These are phyloP conservation scores for Lepus oiostolus DNA, from an alignment of 2,797 vertebrate species.

Conservation along the genomic window DNA sequence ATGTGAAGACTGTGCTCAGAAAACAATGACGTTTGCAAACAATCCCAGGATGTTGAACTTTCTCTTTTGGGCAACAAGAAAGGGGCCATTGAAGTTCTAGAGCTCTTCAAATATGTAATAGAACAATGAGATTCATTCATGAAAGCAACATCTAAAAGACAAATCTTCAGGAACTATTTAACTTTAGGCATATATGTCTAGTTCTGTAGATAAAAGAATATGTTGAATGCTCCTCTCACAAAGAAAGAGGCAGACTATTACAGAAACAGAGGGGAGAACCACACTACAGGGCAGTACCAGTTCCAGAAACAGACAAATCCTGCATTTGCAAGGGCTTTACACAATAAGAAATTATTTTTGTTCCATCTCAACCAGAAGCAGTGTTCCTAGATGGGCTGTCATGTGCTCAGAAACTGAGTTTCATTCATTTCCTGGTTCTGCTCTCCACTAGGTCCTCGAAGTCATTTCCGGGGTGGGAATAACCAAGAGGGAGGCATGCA, in stretches of 20 bases:
- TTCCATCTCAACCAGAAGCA: background rate
- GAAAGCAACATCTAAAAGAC: conserved; percentile 5
- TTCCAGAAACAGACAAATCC: background rate
- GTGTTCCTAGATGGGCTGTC: background rate
- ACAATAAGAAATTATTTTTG: background rate
- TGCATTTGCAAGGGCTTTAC: background rate
- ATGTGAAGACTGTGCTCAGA: too few species aligned
- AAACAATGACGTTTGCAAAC: background rate
- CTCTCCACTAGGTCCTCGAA: background rate
- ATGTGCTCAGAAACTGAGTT: background rate
- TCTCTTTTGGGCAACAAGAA: background rate
- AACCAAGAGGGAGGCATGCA: background rate
- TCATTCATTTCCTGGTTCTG: background rate
- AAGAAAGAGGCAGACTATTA: background rate
- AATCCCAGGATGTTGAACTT: background rate
- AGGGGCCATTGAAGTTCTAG: background rate
- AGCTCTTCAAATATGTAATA: conserved; percentile 29
- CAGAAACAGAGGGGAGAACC: background rate
- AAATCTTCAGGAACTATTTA: background rate
- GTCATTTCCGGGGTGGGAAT: background rate
- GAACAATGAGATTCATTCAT: background rate
- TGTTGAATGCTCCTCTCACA: background rate
- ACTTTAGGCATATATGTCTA: background rate
- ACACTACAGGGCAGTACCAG: background rate
- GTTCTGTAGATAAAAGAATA: conserved; percentile 13